Base-by-base conservation (phyloP, 1,140 invertebrate species). In the Cyphomyrmex costatus region DNA sequence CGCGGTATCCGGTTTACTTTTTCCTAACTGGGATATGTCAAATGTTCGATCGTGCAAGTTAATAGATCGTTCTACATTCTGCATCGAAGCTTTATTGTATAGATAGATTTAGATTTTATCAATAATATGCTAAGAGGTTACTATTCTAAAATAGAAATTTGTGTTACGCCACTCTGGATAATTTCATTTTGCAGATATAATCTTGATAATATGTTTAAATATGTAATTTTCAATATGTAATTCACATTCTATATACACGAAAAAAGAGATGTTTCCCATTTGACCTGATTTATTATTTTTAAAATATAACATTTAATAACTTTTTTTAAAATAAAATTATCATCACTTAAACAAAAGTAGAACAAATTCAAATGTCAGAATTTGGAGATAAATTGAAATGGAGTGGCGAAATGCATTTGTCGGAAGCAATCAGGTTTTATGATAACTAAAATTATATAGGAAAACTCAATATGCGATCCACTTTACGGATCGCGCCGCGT, bases 391-490 rank as follows among this genome's bases (percentile, higher is more conserved):
- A 71, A 82, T 58, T 58, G 33, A 5, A 71, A 16, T 10, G 24
- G 21, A 46, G 42, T 53, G 16, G 51, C 21, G 12, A 21, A 58
- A 33, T 71, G 66, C 51, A 46, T 30, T 71, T 51, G 66, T 58
- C 51, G 53, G 24, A 5, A 21, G 24, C 66, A 49, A 82, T 82
- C 46, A 33, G 27, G 19, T 73, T 82, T 82, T 30, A 63, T 42
- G 51, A 82, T 21, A 24, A 24, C 12, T 58, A 56, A 82, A 73
- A 73, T 56, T 19, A 53, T n/a, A 46, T n/a, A 42, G 24, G 42
- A 82, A 73, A 60, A 82, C 24, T 73, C 79, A 46, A 79, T 79
- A 51, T 68, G n/a, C 14, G 27, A 51, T 53, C 30, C 61, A 36
- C 21, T 79, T 79, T 66, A 79, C 21, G 42, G 16, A 10, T 53